Percentiles rank a stretch among this genome's conserved stretches.
These are phyloP conservation scores for Teleogryllus oceanicus DNA, from an alignment of 2,888 invertebrate species.

Conservation along the genomic window DNA sequence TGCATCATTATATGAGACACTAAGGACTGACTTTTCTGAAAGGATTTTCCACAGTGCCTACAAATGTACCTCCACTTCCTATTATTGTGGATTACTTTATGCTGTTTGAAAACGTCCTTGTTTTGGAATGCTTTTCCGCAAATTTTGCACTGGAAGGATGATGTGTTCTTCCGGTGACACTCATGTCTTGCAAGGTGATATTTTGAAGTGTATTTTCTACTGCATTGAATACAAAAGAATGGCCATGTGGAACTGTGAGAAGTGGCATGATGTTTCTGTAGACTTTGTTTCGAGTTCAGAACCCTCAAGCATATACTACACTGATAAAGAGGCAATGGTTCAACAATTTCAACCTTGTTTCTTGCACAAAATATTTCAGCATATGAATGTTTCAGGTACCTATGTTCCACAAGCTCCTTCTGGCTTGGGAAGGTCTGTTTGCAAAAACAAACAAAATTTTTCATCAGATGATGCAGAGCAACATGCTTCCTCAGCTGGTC, in stretches of 20 bases:
- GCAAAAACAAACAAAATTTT: slow-evolving; percentile 18
- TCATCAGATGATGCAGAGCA: slow-evolving; percentile 7
- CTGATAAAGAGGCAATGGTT: background rate
- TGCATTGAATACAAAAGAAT: slow-evolving; percentile 1
- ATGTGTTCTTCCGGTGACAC: background rate
- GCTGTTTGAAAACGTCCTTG: background rate
- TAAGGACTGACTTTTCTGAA: background rate
- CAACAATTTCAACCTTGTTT: slow-evolving; percentile 5
- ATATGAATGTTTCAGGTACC: slow-evolving; percentile 18
- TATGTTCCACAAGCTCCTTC: slow-evolving; percentile 18
- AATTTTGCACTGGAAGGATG: background rate
- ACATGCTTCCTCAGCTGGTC: slow-evolving; percentile 18
- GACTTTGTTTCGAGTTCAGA: background rate
- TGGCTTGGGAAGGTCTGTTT: slow-evolving; percentile 7
- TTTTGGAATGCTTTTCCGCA: background rate
- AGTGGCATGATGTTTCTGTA: background rate
- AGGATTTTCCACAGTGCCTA: background rate
- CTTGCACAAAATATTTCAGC: slow-evolving; percentile 9
- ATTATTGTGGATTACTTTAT: slow-evolving; percentile 1
- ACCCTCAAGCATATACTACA: slow-evolving; percentile 1
- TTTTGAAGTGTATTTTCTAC: background rate
- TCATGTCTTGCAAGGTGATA: background rate
- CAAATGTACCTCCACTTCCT: background rate
- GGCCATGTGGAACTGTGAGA: slow-evolving; percentile 8
- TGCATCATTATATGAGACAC: background rate